Base-by-base conservation (phyloP, 1,140 invertebrate genomes). In the Bemisia tabaci region DNA sequence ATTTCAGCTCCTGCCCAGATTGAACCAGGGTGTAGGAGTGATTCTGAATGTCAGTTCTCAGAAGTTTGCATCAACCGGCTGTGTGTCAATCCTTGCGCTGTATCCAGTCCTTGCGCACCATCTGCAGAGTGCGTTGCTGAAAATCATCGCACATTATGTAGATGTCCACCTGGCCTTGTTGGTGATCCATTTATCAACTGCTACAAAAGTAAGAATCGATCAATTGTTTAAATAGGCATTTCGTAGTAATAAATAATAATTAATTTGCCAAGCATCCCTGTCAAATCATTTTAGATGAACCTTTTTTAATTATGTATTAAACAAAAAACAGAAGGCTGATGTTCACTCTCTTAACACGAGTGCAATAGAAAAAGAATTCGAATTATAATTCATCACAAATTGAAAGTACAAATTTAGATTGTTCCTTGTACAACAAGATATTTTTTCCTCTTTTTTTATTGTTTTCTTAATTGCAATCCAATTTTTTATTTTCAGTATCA, bases 101-200 rank as follows among this genome's bases (percentile, higher is more conserved):
- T 85, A 59, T 79, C 80, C 12, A 88, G 86, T 71, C 86, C 88
- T 22, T 95, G 93, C 77, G 89, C 90, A 21, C 76, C 80, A 0
- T 88, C 87, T 27, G 91, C 92, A 1, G 83, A 89, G 68, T 95
- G 93, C 70, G 79, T 83, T 63, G 85, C 89, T 0, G 77, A 82
- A 23, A 84, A 87, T 61, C 91, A 94, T 75, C 83, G 84, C 68
- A 88, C 90, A 11, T 76, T 83, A 1, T 95, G 92, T 75, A 82
- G 80, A 39, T 95, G 93, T 75, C 83, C 89, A 25, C 74, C 82
- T 1, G 87, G 86, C 33, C 82, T 88, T 22, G 79, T 85, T 60
- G 93, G 92, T 63, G 85, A 94, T 83, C 89, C 91, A 22, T 87
- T 87, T 71, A 79, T 87, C 60, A 88, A 87, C 69, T 95, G 92